These are phyloP conservation scores for Daboia siamensis DNA, from an alignment of 2,113 vertebrate genomes.

Conservation along the genomic window DNA sequence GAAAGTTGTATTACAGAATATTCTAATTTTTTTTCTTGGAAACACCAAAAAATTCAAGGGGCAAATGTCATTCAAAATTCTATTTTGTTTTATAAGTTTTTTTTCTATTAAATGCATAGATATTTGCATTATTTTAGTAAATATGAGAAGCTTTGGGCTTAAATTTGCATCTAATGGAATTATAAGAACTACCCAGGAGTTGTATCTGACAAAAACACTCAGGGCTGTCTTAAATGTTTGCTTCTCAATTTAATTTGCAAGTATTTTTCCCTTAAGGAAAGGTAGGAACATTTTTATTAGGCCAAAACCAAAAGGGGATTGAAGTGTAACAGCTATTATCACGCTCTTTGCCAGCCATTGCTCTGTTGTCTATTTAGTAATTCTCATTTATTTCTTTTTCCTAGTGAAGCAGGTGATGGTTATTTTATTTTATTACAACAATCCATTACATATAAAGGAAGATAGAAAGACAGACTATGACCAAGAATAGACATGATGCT, in stretches of 20 bases:
- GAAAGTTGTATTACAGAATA: background rate
- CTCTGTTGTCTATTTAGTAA: constrained; percentile 57
- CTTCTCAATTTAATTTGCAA: background rate
- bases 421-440: constrained; percentile 67
- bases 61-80: background rate
- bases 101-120: background rate
- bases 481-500: constrained; percentile 22
- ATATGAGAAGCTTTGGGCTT: background rate
- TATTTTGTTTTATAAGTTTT: background rate
- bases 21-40: background rate
- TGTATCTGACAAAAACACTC: background rate
- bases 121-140: background rate
- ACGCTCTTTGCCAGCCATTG: constrained; percentile 43
- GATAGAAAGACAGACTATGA: constrained; percentile 20
- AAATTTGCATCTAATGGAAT: background rate
- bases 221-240: fast-evolving
- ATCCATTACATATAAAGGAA: constrained; percentile 56
- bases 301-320: constrained; percentile 29
- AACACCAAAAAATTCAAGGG: background rate
- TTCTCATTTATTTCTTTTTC: constrained; percentile 61
- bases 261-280: constrained; percentile 5
- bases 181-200: background rate
- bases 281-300: constrained; percentile 32
- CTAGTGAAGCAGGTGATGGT: constrained; percentile 67
- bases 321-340: constrained; percentile 49